Conservation (phyloP, 2,797 vertebrate genomes). For the Esox masquinongy region DNA sequence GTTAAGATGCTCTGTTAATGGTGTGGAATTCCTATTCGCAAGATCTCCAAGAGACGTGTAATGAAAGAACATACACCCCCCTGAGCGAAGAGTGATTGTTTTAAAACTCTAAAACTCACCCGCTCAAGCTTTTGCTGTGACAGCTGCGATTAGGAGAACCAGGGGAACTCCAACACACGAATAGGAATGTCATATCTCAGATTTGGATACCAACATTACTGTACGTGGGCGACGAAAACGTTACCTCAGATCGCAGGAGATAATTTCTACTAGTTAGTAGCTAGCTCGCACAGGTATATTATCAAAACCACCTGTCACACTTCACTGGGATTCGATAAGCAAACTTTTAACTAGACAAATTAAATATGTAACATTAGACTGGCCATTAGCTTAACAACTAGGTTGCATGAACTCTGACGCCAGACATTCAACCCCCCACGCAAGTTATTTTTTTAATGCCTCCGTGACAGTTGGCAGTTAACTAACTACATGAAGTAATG, state of each 20-base stretch:
- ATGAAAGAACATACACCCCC: not conserved
- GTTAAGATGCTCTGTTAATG: not conserved
- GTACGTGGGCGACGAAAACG: not conserved
- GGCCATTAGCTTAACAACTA: too few species aligned
- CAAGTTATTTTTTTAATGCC: too few species aligned
- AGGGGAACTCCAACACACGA: not conserved
- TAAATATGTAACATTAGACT: too few species aligned
- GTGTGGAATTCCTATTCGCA: not conserved
- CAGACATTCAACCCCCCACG: too few species aligned
- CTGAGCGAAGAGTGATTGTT: not conserved
- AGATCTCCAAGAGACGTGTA: not conserved
- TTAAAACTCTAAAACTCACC: not conserved
- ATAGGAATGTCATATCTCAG: constrained; percentile 27
- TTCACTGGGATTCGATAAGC: not conserved
- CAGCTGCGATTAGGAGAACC: constrained; percentile 45
- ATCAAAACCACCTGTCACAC: not conserved
- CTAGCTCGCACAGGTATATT: not conserved
- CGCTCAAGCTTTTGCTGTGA: constrained; percentile 20
- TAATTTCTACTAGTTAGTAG: not conserved
- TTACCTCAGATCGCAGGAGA: not conserved
- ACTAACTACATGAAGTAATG: too few species aligned
- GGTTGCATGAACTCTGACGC: too few species aligned
- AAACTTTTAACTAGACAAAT: too few species aligned
- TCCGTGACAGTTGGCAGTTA: too few species aligned
- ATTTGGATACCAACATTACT: constrained; percentile 17